Evolutionary conservation across 1,140 invertebrate species (phyloP).

Genomic region (Pseudomyrmex gracilis): DNA sequence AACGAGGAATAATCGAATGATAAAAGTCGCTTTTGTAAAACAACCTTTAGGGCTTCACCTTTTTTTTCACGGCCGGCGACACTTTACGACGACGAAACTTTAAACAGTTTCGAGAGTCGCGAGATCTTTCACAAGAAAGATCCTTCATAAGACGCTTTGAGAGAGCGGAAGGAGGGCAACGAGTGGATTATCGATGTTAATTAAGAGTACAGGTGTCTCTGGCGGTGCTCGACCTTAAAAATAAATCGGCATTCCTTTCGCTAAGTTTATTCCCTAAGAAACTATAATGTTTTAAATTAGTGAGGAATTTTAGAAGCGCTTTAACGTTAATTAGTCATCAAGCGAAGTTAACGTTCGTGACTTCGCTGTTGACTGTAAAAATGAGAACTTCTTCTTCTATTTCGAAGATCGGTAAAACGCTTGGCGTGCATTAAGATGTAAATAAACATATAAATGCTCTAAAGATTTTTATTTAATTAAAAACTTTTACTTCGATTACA

Average conservation of each 20-base stretch:
- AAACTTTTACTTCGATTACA: not conserved
- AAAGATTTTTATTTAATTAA: not conserved
- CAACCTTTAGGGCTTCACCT: constrained; percentile 4
- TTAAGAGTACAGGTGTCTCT: constrained; percentile 58
- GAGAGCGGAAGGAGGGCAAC: not conserved
- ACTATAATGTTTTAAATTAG: constrained; percentile 31
- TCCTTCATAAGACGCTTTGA: constrained; percentile 51
- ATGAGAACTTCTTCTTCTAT: constrained; percentile 31
- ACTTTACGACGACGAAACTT: constrained; percentile 52
- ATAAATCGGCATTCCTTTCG: constrained; percentile 41
- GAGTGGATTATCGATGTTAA: constrained; percentile 56
- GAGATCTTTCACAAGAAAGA: constrained; percentile 41
- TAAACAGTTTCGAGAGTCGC: constrained; percentile 36
- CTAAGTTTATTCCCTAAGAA: constrained; percentile 40
- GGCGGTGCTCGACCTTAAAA: constrained; percentile 41
- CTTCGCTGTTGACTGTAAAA: constrained; percentile 19
- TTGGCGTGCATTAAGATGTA: not conserved
- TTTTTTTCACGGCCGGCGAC: constrained; percentile 27
- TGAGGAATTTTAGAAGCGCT: constrained; percentile 13
- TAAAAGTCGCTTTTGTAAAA: constrained; percentile 51
- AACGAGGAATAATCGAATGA: constrained; percentile 47
- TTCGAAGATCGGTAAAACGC: not conserved
- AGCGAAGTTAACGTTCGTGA: constrained; percentile 21
- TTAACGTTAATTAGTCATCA: constrained; percentile 37
- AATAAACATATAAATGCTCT: not conserved